A percentile compares a stretch with the other conserved stretches of the same genome.
phyloP scores from a whole-genome alignment of 2,113 vertebrate genomes.

The Euleptes europaea region DNA sequence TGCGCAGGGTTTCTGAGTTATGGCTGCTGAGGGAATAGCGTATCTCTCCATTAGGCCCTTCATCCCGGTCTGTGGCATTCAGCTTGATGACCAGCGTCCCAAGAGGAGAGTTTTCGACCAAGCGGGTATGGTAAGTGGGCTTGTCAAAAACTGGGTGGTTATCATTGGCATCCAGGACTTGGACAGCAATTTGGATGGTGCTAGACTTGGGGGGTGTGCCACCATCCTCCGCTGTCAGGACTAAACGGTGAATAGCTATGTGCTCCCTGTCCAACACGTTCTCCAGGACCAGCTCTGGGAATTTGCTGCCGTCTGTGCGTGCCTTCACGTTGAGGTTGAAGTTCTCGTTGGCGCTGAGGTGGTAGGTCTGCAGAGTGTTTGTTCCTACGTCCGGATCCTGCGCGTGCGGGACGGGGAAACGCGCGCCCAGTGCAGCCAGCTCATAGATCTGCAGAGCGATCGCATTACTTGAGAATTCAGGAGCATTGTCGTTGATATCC shows the following conservation, averaged over 20 bases:
- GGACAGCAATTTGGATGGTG: conserved; percentile 75
- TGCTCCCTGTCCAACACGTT: conserved; percentile 82
- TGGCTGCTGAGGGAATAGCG: conserved; percentile 80
- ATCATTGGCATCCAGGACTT: conserved; percentile 85
- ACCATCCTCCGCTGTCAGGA: conserved; percentile 83
- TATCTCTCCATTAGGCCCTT: conserved; percentile 83
- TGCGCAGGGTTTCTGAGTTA: conserved; percentile 75
- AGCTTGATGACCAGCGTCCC: conserved; percentile 76
- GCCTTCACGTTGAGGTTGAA: conserved; percentile 77
- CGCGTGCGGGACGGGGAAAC: conserved; percentile 81
- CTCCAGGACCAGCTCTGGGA: conserved; percentile 84
- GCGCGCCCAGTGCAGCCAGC: conserved; percentile 72
- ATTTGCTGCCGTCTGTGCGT: conserved; percentile 71
- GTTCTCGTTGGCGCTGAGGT: conserved; percentile 76
- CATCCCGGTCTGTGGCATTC: conserved; percentile 85
- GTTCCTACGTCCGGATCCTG: conserved; percentile 77
- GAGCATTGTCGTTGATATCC: conserved; percentile 84
- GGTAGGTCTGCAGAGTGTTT: conserved; percentile 80
- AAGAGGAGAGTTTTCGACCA: conserved; percentile 76
- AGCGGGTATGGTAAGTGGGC: conserved; percentile 71
- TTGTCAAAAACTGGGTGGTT: conserved; percentile 84
- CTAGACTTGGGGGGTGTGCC: conserved; percentile 80
- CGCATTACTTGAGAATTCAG: conserved; percentile 74
- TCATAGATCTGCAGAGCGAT: conserved; percentile 83
- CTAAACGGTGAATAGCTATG: conserved; percentile 72